Conservation (phyloP, 2,113 vertebrate species). For the Paramormyrops kingsleyae region DNA sequence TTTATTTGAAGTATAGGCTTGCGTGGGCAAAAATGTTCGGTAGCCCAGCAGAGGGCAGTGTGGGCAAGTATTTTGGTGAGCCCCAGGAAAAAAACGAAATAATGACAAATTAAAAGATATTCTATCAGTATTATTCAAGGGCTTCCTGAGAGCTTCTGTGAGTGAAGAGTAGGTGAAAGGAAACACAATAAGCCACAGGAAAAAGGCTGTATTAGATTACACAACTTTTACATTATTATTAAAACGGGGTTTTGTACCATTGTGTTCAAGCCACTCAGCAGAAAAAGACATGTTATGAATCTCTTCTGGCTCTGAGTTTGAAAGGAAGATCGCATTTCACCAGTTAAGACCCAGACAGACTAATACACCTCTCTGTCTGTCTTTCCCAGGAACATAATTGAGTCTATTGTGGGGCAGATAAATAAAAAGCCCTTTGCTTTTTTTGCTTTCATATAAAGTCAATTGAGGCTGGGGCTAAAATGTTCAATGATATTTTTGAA, state of each 20-base stretch:
- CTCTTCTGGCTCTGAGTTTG: constrained; percentile 1
- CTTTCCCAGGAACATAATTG: constrained; percentile 11
- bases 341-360: constrained; percentile 6
- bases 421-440: constrained; percentile 6
- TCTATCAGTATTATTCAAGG: constrained; percentile 16
- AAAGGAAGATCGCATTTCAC: constrained; percentile 18
- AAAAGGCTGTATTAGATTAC: constrained; percentile 20
- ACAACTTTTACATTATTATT: constrained; percentile 19
- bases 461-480: background rate
- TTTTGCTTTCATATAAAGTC: background rate
- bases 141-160: constrained; percentile 17
- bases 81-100: background rate
- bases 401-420: constrained; percentile 15
- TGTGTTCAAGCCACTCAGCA: background rate
- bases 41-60: constrained; percentile 10
- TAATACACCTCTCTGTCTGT: constrained; percentile 10
- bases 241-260: constrained; percentile 23
- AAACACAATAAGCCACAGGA: background rate
- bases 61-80: background rate
- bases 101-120: constrained; percentile 2
- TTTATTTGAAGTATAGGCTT: background rate
- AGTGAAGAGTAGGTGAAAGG: constrained; percentile 5
- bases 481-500: background rate
- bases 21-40: background rate
- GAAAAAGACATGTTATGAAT: constrained; percentile 1